Percentiles rank a stretch among this genome's conserved stretches.
phyloP scores from a whole-genome alignment of 2,888 invertebrate genomes.

The Unio delphinus region DNA sequence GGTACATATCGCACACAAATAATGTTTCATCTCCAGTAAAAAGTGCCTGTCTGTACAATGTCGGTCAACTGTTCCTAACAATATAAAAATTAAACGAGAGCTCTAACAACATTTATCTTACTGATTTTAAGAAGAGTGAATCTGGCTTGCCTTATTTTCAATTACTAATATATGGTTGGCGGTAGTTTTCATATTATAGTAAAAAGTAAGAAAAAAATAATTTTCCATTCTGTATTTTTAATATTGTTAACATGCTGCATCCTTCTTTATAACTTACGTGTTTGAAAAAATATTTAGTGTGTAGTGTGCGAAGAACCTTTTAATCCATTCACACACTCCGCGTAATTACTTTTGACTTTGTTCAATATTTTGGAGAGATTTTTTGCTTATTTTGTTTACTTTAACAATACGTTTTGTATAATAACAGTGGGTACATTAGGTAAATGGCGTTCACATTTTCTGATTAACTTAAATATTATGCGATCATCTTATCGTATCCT shows the following conservation, averaged over 20 bases:
- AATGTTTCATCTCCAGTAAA: constrained; percentile 1
- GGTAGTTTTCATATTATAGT: background rate
- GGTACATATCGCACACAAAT: background rate
- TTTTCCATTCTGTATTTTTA: constrained; percentile 2
- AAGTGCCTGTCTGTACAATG: constrained; percentile 4
- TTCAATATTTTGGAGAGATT: too few relatives aligned
- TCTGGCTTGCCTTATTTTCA: constrained; percentile 4
- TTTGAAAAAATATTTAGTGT: too few relatives aligned
- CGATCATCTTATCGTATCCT: too few relatives aligned
- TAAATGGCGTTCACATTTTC: too few relatives aligned
- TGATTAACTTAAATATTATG: too few relatives aligned
- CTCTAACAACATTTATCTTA: background rate
- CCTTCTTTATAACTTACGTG: background rate
- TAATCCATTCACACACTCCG: too few relatives aligned
- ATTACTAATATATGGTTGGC: background rate
- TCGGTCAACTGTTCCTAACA: constrained; percentile 7
- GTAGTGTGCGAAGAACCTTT: too few relatives aligned
- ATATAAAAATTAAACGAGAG: constrained; percentile 2
- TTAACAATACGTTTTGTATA: too few relatives aligned
- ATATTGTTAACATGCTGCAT: constrained; percentile 1
- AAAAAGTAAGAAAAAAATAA: background rate
- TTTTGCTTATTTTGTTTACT: too few relatives aligned
- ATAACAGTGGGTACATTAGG: too few relatives aligned
- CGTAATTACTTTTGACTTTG: too few relatives aligned
- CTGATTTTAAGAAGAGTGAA: background rate